Evolutionary conservation across 2,888 invertebrate species (phyloP).

Genomic region (Marasmarcha lunaedactyla): DNA sequence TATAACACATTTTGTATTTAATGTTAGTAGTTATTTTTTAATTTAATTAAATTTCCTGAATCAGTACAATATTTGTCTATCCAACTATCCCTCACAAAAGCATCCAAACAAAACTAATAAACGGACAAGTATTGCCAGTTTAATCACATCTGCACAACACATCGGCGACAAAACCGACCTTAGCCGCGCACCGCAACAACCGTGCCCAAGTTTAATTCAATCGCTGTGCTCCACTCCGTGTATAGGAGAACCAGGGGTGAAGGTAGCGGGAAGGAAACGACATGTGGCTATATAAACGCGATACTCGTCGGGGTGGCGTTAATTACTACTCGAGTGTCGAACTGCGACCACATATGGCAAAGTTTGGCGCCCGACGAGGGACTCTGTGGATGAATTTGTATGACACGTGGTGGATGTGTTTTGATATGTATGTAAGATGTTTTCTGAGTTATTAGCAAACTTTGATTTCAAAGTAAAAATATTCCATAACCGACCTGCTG

Average conservation of each 20-base stretch:
- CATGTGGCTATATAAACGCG: conserved; percentile 11
- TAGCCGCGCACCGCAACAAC: conserved; percentile 61
- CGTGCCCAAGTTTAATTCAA: conserved; percentile 68
- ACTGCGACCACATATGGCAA: conserved; percentile 65
- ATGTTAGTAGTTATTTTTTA: too few relatives aligned
- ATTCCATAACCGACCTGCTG: too few relatives aligned
- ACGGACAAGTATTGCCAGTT: conserved; percentile 41
- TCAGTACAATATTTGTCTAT: too few relatives aligned
- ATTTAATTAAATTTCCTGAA: too few relatives aligned
- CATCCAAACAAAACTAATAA: background rate
- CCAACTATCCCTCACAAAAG: too few relatives aligned
- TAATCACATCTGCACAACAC: conserved; percentile 61
- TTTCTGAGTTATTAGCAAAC: too few relatives aligned
- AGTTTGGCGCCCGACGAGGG: conserved; percentile 57
- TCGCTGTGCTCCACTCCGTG: conserved; percentile 52
- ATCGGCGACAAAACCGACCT: conserved; percentile 58
- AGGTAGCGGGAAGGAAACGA: conserved; percentile 13
- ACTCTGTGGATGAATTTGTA: conserved; percentile 46
- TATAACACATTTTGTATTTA: too few relatives aligned
- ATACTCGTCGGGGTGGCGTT: conserved; percentile 37
- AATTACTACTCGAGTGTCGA: conserved; percentile 65
- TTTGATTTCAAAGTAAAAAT: too few relatives aligned
- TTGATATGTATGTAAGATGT: too few relatives aligned
- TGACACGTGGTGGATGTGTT: conserved; percentile 28
- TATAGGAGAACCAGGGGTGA: conserved; percentile 18